Percentiles rank a stretch among this genome's conserved stretches.
Conservation (phyloP, 2,797 vertebrate species). For the Anabacerthia variegaticeps region DNA sequence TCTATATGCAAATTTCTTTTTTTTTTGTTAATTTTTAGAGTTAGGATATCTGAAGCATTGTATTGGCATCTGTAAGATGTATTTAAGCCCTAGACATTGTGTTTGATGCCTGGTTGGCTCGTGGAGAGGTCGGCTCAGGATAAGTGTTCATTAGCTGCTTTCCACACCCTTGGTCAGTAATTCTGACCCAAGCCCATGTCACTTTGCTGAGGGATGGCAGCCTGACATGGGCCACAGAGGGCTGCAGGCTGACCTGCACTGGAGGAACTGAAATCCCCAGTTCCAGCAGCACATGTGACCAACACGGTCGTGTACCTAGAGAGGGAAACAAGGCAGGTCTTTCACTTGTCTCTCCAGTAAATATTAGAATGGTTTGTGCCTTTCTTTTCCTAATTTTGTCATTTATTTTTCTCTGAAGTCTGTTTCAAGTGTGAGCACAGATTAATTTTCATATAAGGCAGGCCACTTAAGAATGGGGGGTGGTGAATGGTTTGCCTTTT, state of each 20-base stretch:
- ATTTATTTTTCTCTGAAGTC: not conserved
- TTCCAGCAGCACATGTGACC: not conserved
- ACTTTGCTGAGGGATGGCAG: not conserved
- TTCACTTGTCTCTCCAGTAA: not conserved
- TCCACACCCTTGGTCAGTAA: not conserved
- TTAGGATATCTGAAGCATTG: not conserved
- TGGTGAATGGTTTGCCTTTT: constrained; percentile 3
- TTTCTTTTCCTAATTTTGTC: not conserved
- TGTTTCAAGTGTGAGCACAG: not conserved
- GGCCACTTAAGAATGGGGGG: not conserved
- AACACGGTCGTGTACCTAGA: not conserved
- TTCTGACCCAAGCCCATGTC: not conserved
- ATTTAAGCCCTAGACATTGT: not conserved
- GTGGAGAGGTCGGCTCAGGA: not conserved
- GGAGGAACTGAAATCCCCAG: not conserved
- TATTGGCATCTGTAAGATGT: not conserved
- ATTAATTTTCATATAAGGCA: not conserved
- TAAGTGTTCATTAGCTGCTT: not conserved
- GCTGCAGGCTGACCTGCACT: not conserved
- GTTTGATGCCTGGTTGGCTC: not conserved
- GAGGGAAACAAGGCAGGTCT: not conserved
- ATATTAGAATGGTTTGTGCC: not conserved
- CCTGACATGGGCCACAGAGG: accelerated
- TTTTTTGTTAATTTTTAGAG: not conserved
- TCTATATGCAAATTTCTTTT: not conserved